Evolutionary conservation across 1,140 invertebrate species (phyloP).

Genomic region (Lepidurus packardi): DNA sequence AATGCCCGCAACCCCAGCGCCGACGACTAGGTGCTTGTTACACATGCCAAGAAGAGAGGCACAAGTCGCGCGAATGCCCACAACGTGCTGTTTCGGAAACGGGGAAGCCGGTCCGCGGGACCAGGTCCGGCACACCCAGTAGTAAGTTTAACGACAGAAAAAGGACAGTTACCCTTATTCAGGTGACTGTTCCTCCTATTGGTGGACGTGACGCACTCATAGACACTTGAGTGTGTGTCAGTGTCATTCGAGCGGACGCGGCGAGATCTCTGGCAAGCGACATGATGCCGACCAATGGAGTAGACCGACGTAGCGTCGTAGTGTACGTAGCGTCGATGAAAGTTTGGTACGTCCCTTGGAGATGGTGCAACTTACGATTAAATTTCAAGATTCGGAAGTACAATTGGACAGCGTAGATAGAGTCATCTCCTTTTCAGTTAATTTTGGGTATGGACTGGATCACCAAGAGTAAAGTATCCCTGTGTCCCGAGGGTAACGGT

Average conservation of each 20-base stretch:
- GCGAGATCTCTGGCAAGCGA: not conserved
- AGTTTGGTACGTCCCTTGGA: not conserved
- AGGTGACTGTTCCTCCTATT: no score
- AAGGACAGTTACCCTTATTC: no score
- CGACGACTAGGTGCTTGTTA: no score
- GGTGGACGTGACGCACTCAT: not conserved
- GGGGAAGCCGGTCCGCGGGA: not conserved
- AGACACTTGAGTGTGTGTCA: not conserved
- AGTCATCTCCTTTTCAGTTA: not conserved
- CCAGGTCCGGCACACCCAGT: no score
- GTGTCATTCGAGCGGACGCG: not conserved
- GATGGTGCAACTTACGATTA: not conserved
- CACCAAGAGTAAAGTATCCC: not conserved
- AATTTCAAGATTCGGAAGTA: not conserved
- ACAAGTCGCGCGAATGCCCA: constrained; percentile 34
- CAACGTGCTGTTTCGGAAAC: constrained; percentile 29
- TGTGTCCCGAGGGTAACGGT: not conserved
- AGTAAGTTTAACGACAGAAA: no score
- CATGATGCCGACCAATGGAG: not conserved
- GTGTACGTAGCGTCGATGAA: not conserved
- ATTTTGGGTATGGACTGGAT: constrained; percentile 22
- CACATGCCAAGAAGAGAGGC: constrained; percentile 15
- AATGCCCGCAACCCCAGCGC: no score
- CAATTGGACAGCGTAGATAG: not conserved
- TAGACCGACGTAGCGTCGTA: not conserved